Evolutionary conservation across 2,888 invertebrate genomes (phyloP).

Genomic region (Cremastobaeus sp.): DNA sequence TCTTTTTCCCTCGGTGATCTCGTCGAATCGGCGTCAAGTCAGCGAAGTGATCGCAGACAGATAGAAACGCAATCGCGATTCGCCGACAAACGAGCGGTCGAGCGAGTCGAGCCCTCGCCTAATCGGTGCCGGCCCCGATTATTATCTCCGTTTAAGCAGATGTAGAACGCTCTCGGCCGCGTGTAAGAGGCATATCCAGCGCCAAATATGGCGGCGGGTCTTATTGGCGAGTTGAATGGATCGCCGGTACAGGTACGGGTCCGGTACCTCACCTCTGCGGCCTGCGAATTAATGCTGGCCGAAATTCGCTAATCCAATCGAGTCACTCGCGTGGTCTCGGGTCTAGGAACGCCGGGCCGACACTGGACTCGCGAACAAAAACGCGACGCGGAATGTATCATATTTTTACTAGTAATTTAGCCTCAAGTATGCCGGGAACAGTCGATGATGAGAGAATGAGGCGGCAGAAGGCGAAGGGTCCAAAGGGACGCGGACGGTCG

Average conservation of each 20-base stretch:
- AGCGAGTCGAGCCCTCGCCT: constrained; percentile 57
- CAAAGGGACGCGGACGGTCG: not conserved
- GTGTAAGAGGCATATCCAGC: constrained; percentile 62
- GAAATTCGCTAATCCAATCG: no score
- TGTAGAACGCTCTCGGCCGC: constrained; percentile 62
- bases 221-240: constrained; percentile 59
- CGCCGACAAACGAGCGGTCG: constrained; percentile 59
- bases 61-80: constrained; percentile 61
- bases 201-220: constrained; percentile 70
- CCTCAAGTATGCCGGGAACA: constrained; percentile 47
- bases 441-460: constrained; percentile 51
- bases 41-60: constrained; percentile 57
- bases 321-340: no score
- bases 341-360: constrained; percentile 1
- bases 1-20: constrained; percentile 33
- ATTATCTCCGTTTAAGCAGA: constrained; percentile 68
- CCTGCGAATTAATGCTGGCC: no score
- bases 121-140: constrained; percentile 67
- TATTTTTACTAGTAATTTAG: constrained; percentile 47
- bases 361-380: not conserved
- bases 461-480: constrained; percentile 36
- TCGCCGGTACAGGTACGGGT: no score
- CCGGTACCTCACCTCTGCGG: no score
- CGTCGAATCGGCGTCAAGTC: constrained; percentile 52
- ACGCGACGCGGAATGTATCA: constrained; percentile 36